A percentile compares a stretch with the other conserved stretches of the same genome.
These are phyloP conservation scores for Desmophyllum pertusum DNA, from an alignment of 92 coral and sea anemone species.

Conservation along the genomic window DNA sequence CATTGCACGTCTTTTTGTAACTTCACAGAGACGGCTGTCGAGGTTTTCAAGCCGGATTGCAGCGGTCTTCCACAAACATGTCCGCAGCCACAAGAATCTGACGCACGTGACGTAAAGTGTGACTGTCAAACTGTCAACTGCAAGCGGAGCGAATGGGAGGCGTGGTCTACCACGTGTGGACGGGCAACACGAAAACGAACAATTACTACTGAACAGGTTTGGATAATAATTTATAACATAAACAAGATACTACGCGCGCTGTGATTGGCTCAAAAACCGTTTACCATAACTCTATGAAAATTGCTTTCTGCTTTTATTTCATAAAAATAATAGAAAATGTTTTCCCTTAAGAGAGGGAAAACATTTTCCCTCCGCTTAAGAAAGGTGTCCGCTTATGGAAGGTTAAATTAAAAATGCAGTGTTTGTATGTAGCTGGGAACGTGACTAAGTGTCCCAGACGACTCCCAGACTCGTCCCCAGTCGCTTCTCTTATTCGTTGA, in stretches of 20 bases:
- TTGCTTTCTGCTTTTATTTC: too few species aligned
- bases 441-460: too few species aligned
- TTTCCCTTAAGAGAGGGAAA: neutral
- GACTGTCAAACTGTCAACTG: constrained; percentile 71
- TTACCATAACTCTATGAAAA: too few species aligned
- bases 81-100: constrained; percentile 59
- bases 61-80: constrained; percentile 73
- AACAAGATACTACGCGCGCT: too few species aligned
- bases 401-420: too few species aligned
- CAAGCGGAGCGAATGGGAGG: constrained; percentile 62
- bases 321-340: too few species aligned
- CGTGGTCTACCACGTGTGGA: constrained; percentile 78
- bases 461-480: too few species aligned
- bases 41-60: constrained; percentile 56
- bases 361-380: neutral
- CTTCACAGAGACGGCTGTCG: constrained; percentile 44
- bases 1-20: neutral
- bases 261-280: too few species aligned
- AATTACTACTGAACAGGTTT: constrained; percentile 30
- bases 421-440: too few species aligned
- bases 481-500: too few species aligned
- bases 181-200: constrained; percentile 47
- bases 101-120: constrained; percentile 66
- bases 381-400: too few species aligned
- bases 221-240: neutral